Base-by-base conservation (phyloP, 2,113 vertebrate genomes). In the Ivindomyrus marchei region DNA sequence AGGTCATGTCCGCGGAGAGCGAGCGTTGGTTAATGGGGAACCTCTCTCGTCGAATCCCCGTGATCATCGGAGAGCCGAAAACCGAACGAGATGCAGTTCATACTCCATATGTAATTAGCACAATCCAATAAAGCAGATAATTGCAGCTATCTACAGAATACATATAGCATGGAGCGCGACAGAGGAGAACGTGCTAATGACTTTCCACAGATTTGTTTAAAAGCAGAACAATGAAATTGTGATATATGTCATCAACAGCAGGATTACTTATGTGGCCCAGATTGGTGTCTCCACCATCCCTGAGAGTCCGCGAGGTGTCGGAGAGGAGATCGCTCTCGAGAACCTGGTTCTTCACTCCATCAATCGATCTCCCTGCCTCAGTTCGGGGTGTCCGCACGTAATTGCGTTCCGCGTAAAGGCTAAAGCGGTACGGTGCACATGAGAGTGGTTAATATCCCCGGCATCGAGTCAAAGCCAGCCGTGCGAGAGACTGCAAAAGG, bases 121-220 rank as follows among this genome's bases (percentile, higher is more conserved):
- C 89, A 90, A 91, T 90, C 85, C 92, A 92, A 92, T 92, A 91
- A 93, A 92, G 91, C 88, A 27, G 58, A 87, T 92, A 90, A 91
- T 90, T 91, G 90, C 89, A 89, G 84, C 88, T 90, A 89, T 90
- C 89, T 89, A 90, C 83, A 91, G 90, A 91, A 88, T 52, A 89
- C 74, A 74, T 80, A 80, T 88, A 66, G 80, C 62, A 77, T 80
- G 90, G 84, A 87, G 85, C 42, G 87, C 89, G 86, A 89, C 91
- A 91, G 84, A 89, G 92, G 21, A 83, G 85, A 39, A 53, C 3
- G 87, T 56, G 89, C 50, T 90, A 92, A 92, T 91, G 90, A 83
- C 90, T 56, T 90, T 87, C 45, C 27, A n/a, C 52, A 85, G 56
- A 87, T 39, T 45, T 45, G 45, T 58, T 70, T 90, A n/a, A 53